phyloP scores from a whole-genome alignment of 2,888 invertebrate genomes.

The Caenorhabditis wallacei region DNA sequence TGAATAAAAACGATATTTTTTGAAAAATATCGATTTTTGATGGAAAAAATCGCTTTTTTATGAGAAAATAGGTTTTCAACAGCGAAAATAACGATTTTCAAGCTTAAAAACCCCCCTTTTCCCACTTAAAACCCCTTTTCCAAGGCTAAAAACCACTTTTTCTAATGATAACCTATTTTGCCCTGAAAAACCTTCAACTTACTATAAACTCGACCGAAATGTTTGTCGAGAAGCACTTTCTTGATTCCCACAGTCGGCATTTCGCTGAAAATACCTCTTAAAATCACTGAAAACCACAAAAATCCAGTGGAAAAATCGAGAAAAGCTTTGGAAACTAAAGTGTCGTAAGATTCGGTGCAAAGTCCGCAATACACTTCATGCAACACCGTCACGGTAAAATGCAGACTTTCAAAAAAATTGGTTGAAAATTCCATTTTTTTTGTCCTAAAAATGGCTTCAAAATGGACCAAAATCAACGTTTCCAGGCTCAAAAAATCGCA shows the following conservation, averaged over 20 bases:
- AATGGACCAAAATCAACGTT: too few species aligned
- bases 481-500: too few species aligned
- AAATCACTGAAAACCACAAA: not conserved
- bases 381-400: slow-evolving; percentile 5
- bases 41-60: not conserved
- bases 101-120: too few species aligned
- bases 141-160: too few species aligned
- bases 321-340: not conserved
- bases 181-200: slow-evolving; percentile 40
- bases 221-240: slow-evolving; percentile 79
- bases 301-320: not conserved
- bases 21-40: not conserved
- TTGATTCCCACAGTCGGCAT: slow-evolving; percentile 83
- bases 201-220: slow-evolving; percentile 76
- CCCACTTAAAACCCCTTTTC: too few species aligned
- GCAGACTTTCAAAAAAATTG: slow-evolving; percentile 1
- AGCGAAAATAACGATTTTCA: too few species aligned
- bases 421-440: too few species aligned
- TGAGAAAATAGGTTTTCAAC: too few species aligned
- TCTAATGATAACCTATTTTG: too few species aligned
- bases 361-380: slow-evolving; percentile 1
- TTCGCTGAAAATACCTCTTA: slow-evolving; percentile 38
- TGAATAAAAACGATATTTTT: too few species aligned
- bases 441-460: too few species aligned
- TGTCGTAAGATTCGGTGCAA: slow-evolving; percentile 16